Percentiles rank a stretch among this genome's conserved stretches.
phyloP scores from a whole-genome alignment of 1,140 invertebrate species.

The Aculops lycopersici region DNA sequence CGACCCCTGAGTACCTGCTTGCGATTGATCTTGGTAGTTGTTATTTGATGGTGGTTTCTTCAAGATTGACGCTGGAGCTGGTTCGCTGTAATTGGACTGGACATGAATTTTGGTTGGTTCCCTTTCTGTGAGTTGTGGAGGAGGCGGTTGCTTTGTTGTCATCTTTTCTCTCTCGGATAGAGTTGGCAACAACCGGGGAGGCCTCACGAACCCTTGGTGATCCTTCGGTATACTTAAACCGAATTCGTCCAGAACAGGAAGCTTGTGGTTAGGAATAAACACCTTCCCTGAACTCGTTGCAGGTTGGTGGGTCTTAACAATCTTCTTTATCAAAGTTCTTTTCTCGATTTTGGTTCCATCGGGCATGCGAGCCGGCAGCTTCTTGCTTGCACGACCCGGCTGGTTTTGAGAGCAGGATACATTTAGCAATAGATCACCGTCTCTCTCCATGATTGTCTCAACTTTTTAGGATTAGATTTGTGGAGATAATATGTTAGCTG shows the following conservation, averaged over 20 bases:
- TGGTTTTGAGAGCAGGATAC: constrained; percentile 2
- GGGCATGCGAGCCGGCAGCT: background rate
- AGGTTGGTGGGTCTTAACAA: background rate
- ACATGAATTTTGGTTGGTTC: background rate
- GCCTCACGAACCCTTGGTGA: too few species aligned
- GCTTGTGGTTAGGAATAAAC: background rate
- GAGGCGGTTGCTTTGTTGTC: too few species aligned
- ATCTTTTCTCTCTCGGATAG: background rate
- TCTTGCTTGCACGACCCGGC: background rate
- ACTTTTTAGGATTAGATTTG: too few species aligned
- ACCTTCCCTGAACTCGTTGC: background rate
- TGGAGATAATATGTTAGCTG: too few species aligned
- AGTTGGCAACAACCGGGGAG: too few species aligned
- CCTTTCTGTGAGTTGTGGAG: background rate
- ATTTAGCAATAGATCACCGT: background rate
- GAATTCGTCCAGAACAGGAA: background rate
- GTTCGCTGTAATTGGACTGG: background rate
- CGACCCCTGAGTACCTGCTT: too few species aligned
- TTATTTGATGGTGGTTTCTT: background rate
- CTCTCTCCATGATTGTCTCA: background rate
- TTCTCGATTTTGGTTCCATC: background rate
- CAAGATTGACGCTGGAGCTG: background rate
- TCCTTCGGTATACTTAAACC: background rate
- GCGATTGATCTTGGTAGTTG: too few species aligned
- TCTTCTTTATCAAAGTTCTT: background rate